Evolutionary conservation across 2,797 vertebrate genomes (phyloP).

Genomic region (Crocidura indochinensis): DNA sequence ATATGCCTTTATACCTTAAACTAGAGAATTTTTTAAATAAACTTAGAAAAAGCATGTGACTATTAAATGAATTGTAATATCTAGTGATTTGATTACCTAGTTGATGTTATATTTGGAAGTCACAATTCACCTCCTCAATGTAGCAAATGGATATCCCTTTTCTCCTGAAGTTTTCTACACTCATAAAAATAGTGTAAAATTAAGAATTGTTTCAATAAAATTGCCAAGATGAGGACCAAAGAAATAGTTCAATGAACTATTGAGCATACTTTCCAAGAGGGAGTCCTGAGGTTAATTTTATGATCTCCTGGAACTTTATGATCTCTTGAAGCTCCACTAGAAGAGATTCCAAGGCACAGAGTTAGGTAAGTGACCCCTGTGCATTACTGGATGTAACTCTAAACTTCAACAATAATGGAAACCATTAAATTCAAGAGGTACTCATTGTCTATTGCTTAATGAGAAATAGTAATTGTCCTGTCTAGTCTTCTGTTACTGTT

Average conservation of each 20-base stretch:
- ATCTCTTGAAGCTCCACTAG: too few species aligned
- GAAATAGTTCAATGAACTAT: too few species aligned
- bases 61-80: constrained; percentile 22
- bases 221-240: background rate
- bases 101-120: constrained; percentile 58
- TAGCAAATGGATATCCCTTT: constrained; percentile 7
- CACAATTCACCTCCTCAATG: constrained; percentile 28
- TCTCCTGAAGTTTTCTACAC: constrained; percentile 36
- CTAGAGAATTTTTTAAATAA: constrained; percentile 48
- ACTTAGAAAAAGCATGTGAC: background rate
- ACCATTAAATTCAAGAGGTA: too few species aligned
- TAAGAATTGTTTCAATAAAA: constrained; percentile 57
- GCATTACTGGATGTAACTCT: too few species aligned
- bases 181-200: background rate
- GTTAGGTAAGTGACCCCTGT: too few species aligned
- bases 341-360: too few species aligned
- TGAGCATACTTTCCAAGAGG: too few species aligned
- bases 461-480: constrained; percentile 26
- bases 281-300: too few species aligned
- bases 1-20: constrained; percentile 14
- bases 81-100: constrained; percentile 21
- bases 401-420: too few species aligned
- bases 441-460: constrained; percentile 37
- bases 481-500: background rate
- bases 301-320: too few species aligned